phyloP scores from a whole-genome alignment of 2,113 vertebrate genomes.

The Neotragus pygmaeus region DNA sequence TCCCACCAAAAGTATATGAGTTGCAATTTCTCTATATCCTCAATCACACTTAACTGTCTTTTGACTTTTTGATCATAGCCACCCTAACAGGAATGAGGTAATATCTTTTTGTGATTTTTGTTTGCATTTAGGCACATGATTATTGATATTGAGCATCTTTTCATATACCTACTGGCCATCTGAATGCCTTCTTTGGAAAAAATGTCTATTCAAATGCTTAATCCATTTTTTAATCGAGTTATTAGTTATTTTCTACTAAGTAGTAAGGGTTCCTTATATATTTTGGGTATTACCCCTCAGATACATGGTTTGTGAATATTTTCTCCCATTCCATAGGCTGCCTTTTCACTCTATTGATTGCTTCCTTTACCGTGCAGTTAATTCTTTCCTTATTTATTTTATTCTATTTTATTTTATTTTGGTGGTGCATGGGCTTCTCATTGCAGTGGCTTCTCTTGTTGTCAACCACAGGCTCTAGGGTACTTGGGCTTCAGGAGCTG shows the following conservation, averaged over 20 bases:
- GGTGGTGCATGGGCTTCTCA: background rate
- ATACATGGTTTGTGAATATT: background rate
- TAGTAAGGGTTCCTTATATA: background rate
- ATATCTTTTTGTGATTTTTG: background rate
- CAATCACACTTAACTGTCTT: background rate
- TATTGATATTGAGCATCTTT: background rate
- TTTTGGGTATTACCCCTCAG: background rate
- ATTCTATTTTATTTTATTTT: background rate
- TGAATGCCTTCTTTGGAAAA: background rate
- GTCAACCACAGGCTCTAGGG: background rate
- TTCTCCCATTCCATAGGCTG: background rate
- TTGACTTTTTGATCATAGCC: background rate
- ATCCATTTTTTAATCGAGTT: background rate
- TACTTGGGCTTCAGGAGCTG: background rate
- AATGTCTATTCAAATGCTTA: background rate
- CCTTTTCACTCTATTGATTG: background rate
- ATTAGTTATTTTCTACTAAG: background rate
- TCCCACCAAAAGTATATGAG: background rate
- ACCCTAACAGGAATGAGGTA: background rate
- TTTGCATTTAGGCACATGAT: background rate
- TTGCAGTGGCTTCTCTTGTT: background rate
- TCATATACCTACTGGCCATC: background rate
- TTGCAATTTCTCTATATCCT: background rate
- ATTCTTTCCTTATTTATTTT: background rate
- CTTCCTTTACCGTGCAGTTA: background rate